Evolutionary conservation across 2,113 vertebrate species (phyloP).

Genomic region (Osmerus eperlanus): DNA sequence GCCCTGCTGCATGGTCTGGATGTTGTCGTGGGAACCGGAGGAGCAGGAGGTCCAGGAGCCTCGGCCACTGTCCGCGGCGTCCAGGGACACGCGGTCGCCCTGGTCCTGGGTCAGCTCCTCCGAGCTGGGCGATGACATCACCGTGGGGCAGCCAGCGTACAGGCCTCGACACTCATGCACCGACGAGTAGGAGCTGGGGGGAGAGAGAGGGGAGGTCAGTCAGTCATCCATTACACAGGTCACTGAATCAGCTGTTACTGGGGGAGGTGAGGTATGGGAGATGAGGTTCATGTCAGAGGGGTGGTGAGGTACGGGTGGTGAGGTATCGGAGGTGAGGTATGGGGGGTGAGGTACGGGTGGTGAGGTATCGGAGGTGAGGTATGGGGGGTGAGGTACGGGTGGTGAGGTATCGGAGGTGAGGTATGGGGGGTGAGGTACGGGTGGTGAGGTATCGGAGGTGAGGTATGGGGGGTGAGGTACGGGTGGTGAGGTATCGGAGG

Average conservation of each 20-base stretch:
- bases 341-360: too few species aligned
- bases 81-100: slow-evolving; percentile 91
- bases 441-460: not conserved
- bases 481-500: too few species aligned
- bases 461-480: not conserved
- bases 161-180: slow-evolving; percentile 87
- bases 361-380: not conserved
- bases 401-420: too few species aligned
- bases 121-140: slow-evolving; percentile 91
- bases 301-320: not conserved
- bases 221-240: too few species aligned
- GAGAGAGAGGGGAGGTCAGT: not conserved
- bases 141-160: slow-evolving; percentile 81
- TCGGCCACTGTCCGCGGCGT: slow-evolving; percentile 94
- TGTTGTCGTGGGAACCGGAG: slow-evolving; percentile 96
- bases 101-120: slow-evolving; percentile 97
- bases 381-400: not conserved
- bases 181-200: slow-evolving; percentile 82
- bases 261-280: not conserved
- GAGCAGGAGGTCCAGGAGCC: slow-evolving; percentile 99
- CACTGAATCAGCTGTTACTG: too few species aligned
- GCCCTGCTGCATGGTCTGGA: slow-evolving; percentile 96
- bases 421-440: too few species aligned
- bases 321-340: not conserved
- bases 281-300: too few species aligned